Evolutionary conservation across 2,113 vertebrate species (phyloP), one percentile per base, ranked within the genome.

Genomic region (Forbesichthys papilliferus): DNA sequence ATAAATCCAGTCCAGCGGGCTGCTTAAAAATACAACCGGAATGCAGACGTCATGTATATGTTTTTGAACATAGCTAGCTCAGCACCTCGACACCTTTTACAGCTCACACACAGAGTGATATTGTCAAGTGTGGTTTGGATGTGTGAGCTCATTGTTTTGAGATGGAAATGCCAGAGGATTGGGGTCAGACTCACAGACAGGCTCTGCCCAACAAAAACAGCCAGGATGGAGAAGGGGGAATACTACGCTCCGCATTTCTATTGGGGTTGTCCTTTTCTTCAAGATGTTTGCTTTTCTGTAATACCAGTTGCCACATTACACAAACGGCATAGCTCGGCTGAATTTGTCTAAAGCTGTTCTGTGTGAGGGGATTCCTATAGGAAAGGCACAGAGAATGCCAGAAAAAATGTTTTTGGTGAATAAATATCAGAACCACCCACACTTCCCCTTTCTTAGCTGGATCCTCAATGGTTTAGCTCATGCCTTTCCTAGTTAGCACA

Each of bases 121-220:
- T 81, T 88, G 88, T 89, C 71, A 69, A 79, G 61, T 75, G 75
- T 59, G 78, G 82, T 82, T 77, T 87, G 87, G 70, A 74, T 73
- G 79, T 82, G 85, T 91, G 89, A 89, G 84, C 77, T 90, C 83
- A 87, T 81, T 90, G 84, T 90, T 90, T 88, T 81, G 73, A 85
- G 48, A 89, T 87, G 85, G 87, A 89, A 89, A 91, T 87, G 75
- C 81, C 90, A 78, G 74, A 82, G 73, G 75, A 84, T 59, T 80
- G 81, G 82, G 84, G 73, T 85, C 74, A 84, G 65, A 64, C 75
- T 81, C 64, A 62, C 64, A 68, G 55, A 77, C 9, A 61, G 49
- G 69, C 68, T 34, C 52, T 33, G 59, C 67, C 51, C 59, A 56
- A 4, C 73, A 60, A 48, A 75, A 68, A 85, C 20, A 58, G 20